Conservation (phyloP, 2,113 vertebrate species). For the Sitta europaea region DNA sequence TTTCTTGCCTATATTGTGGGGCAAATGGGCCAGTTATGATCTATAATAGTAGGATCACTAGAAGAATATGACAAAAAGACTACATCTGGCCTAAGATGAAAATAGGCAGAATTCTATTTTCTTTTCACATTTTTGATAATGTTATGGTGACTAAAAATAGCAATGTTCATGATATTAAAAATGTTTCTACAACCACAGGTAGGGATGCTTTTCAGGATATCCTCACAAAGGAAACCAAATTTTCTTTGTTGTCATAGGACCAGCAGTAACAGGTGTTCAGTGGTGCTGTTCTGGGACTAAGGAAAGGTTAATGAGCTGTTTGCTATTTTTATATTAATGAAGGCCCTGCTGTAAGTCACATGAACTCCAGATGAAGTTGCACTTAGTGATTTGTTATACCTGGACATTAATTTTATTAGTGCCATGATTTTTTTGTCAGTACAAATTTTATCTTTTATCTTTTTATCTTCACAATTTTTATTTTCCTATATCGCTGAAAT, state of each 20-base stretch:
- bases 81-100: background rate
- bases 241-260: background rate
- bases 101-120: background rate
- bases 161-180: background rate
- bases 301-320: background rate
- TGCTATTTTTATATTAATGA: background rate
- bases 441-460: background rate
- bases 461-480: background rate
- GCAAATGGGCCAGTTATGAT: fast-evolving
- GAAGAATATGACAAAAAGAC: background rate
- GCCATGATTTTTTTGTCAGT: background rate
- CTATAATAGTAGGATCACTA: background rate
- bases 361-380: background rate
- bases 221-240: background rate
- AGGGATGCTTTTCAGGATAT: background rate
- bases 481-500: background rate
- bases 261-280: background rate
- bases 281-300: background rate
- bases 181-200: background rate
- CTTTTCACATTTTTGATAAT: background rate
- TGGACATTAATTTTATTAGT: background rate
- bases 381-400: background rate
- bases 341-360: background rate
- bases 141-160: background rate
- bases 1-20: background rate